These are phyloP conservation scores for Troides helena DNA, from an alignment of 2,888 invertebrate species.

Conservation along the genomic window DNA sequence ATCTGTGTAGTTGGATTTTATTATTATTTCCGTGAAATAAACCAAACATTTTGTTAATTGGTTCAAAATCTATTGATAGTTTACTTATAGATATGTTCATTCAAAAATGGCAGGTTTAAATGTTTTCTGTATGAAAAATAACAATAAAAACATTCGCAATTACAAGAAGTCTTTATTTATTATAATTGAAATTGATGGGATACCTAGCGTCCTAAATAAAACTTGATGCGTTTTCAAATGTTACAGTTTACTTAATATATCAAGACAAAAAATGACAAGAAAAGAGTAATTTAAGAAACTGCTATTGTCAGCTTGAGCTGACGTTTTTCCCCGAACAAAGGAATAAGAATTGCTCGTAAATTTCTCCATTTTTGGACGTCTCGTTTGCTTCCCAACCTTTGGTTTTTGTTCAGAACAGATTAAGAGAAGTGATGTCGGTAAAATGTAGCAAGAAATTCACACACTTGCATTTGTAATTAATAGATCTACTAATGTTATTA, in stretches of 20 bases:
- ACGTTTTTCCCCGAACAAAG: constrained; percentile 26
- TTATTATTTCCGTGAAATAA: background rate
- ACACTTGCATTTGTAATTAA: background rate
- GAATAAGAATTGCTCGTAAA: constrained; percentile 27
- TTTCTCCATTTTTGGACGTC: constrained; percentile 26
- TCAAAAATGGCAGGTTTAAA: no score
- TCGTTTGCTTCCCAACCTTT: constrained; percentile 20
- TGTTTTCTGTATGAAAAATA: no score
- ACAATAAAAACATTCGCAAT: no score
- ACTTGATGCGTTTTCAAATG: background rate
- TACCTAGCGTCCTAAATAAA: background rate
- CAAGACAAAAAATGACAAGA: constrained; percentile 22
- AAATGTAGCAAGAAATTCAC: constrained; percentile 17
- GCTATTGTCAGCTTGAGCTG: constrained; percentile 19
- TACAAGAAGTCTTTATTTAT: no score
- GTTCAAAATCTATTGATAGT: background rate
- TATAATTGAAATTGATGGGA: background rate
- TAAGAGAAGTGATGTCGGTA: constrained; percentile 14
- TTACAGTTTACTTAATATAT: constrained; percentile 16
- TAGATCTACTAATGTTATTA: background rate
- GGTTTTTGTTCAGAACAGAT: constrained; percentile 20
- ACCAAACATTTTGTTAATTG: background rate
- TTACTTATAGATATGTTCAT: background rate
- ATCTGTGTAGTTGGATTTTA: background rate
- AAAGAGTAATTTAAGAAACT: constrained; percentile 25